A percentile compares a stretch with the other conserved stretches of the same genome.
phyloP scores from a whole-genome alignment of 2,113 vertebrate species.

The Spheniscus mendiculus region DNA sequence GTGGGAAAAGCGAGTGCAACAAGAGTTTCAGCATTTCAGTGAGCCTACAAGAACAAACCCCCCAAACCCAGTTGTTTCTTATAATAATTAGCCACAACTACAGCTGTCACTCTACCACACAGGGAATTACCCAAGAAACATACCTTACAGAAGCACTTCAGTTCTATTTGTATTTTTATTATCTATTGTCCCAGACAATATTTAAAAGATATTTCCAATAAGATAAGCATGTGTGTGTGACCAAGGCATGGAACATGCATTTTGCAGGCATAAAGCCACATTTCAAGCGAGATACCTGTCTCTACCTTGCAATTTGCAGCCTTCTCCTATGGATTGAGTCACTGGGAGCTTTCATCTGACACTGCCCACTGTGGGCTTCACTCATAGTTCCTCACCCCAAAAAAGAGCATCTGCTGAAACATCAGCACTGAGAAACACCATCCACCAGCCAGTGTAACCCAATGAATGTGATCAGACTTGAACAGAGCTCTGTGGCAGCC shows the following conservation, averaged over 20 bases:
- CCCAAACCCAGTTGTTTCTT: rapidly evolving
- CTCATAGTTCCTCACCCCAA: not conserved
- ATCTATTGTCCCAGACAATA: not conserved
- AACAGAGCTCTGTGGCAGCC: not conserved
- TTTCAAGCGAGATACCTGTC: not conserved
- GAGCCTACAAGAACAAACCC: not conserved
- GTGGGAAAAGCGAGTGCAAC: not conserved
- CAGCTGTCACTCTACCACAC: not conserved
- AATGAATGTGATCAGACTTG: rapidly evolving
- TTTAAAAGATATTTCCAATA: not conserved
- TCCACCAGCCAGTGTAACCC: not conserved
- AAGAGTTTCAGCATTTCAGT: not conserved
- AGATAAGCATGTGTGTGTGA: rapidly evolving
- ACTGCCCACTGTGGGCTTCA: not conserved
- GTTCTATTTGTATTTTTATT: not conserved
- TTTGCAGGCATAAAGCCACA: not conserved
- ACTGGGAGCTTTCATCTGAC: not conserved
- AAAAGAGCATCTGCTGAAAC: not conserved
- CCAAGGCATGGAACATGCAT: not conserved
- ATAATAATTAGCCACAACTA: not conserved
- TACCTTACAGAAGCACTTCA: not conserved
- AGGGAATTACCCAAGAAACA: not conserved
- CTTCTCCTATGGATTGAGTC: not conserved
- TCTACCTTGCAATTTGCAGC: not conserved
- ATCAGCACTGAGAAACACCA: not conserved